phyloP scores from a whole-genome alignment of 2,888 invertebrate genomes.

The Sphaerophoria rueppellii region DNA sequence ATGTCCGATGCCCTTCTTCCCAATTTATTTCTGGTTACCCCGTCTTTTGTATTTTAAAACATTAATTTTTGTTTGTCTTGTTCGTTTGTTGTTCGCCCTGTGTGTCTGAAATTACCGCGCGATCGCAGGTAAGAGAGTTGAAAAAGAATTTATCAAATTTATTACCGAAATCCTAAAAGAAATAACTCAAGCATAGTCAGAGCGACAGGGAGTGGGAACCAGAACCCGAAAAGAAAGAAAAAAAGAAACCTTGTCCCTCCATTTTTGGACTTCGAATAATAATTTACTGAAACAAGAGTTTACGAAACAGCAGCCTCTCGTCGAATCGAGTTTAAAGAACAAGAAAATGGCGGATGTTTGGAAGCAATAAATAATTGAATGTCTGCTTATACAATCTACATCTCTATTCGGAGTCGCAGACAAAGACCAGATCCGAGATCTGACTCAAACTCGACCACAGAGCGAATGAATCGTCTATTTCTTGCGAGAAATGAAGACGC shows the following conservation, averaged over 20 bases:
- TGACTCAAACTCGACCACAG: constrained; percentile 40
- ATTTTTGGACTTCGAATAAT: constrained; percentile 50
- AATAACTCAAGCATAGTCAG: constrained; percentile 72
- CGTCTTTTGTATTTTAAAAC: constrained; percentile 14
- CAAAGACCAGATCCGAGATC: neutral
- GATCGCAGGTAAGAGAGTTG: constrained; percentile 62
- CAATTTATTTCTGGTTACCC: constrained; percentile 60
- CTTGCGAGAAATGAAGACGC: neutral
- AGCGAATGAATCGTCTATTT: neutral
- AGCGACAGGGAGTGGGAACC: constrained; percentile 49
- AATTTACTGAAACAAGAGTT: constrained; percentile 1
- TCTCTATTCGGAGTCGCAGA: constrained; percentile 60
- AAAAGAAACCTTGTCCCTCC: constrained; percentile 56
- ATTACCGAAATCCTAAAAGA: constrained; percentile 77
- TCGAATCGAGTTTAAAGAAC: constrained; percentile 41
- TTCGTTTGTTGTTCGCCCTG: neutral
- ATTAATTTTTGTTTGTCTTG: neutral
- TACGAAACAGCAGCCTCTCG: constrained; percentile 20
- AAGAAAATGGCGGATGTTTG: constrained; percentile 70
- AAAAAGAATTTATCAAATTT: constrained; percentile 79
- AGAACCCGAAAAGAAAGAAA: neutral
- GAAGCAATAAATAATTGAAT: constrained; percentile 58
- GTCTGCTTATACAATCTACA: constrained; percentile 57
- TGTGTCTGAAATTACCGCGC: constrained; percentile 67
- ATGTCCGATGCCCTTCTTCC: constrained; percentile 66